Evolutionary conservation across 2,113 vertebrate species (phyloP).

Genomic region (Dasyurus viverrinus): DNA sequence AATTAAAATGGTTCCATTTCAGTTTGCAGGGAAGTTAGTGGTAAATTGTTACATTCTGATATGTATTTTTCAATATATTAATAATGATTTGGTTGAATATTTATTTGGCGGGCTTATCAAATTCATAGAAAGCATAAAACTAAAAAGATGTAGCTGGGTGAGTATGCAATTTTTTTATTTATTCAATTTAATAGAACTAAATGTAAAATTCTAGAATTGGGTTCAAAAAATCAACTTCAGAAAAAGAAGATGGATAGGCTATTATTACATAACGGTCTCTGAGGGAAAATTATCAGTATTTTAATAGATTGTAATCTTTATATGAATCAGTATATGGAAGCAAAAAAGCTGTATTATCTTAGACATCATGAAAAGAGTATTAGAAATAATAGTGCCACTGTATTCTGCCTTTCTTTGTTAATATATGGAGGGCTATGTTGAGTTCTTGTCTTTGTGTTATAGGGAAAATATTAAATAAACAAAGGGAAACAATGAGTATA

Average conservation of each 20-base stretch:
- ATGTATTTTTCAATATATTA: neutral
- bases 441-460: neutral
- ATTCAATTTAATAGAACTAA: neutral
- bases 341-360: neutral
- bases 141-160: neutral
- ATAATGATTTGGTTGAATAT: neutral
- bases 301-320: neutral
- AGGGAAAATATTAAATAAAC: neutral
- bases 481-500: neutral
- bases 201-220: neutral
- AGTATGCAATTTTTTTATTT: neutral
- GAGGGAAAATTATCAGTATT: neutral
- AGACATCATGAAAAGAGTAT: neutral
- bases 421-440: neutral
- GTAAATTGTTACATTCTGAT: neutral
- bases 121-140: neutral
- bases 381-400: neutral
- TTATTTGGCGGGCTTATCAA: neutral
- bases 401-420: neutral
- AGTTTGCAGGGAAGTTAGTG: neutral
- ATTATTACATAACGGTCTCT: neutral
- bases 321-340: neutral
- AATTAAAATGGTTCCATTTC: neutral
- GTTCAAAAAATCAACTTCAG: neutral
- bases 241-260: neutral